Base-by-base conservation (phyloP, 2,797 vertebrate species). In the Carapus acus region DNA sequence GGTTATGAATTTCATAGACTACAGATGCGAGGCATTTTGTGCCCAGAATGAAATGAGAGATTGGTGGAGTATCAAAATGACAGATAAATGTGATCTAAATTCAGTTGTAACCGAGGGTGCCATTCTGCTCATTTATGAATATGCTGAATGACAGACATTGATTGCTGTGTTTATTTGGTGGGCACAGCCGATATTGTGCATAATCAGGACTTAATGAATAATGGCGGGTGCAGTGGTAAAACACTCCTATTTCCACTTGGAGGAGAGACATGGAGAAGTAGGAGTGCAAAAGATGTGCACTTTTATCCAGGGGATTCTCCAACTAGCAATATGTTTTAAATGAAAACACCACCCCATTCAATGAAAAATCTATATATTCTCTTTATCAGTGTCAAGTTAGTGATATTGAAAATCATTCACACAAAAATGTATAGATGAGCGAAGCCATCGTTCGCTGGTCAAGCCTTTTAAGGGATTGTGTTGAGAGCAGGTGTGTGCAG, bases 1-100 rank as follows among this genome's bases (percentile, higher is more conserved):
- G 55, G 60, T 31, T 57, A 58, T 71, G 54, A 71, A 76, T 78
- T 66, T 58, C 66, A 46, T 55, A 60, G 42, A 36, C 43, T 67
- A 58, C 61, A 77, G 62, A 76, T 77, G 74, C 55, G 55, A 57
- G 43, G 62, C 58, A 57, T 52, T 65, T 38, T 60, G 54, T 12
- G 1, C 41, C 11, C 31, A 1, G 39, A 45, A 65, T 60, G 49
- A 78, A 41, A 63, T 59, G 54, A 54, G 8, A 58, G 40, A 48
- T 46, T 53, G 15, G 14, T 43, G 15, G 29, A 18, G 49, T 46
- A 54, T 69, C 48, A 38, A 37, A 58, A 52, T 15, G 43, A 23
- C 55, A 18, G 69, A 49, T 62, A 62, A 73, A 54, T 16, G 16
- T 37, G n/a, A 50, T 29, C 4, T 40, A 45, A 58, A 63, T 62